Conservation (phyloP, 2,888 invertebrate species). For the Nycteola revayana region DNA sequence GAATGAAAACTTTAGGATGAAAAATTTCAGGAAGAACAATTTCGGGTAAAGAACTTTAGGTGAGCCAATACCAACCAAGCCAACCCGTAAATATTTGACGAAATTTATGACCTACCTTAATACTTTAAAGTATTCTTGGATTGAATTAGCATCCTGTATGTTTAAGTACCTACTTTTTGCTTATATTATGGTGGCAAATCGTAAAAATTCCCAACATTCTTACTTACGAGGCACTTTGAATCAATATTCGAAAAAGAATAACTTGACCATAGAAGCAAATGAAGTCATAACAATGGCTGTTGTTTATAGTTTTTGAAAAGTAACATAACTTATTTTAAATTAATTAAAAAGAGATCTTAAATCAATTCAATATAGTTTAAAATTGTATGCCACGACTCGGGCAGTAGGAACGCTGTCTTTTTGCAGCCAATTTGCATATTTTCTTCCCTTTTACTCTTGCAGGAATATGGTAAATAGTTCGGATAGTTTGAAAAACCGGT, state of each 20-base stretch:
- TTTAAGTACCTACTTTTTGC: conserved; percentile 21
- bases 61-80: too few species aligned
- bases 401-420: conserved; percentile 25
- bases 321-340: conserved; percentile 23
- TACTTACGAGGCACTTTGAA: conserved; percentile 71
- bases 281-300: conserved; percentile 75
- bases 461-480: conserved; percentile 42
- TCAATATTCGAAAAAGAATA: conserved; percentile 72
- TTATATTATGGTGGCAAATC: conserved; percentile 54
- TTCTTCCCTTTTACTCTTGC: conserved; percentile 55
- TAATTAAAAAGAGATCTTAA: conserved; percentile 15
- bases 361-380: neutral
- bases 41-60: too few species aligned
- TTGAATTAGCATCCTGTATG: too few species aligned
- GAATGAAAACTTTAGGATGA: too few species aligned
- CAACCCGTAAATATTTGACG: too few species aligned
- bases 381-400: conserved; percentile 1
- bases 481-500: conserved; percentile 24
- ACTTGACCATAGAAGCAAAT: conserved; percentile 61
- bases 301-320: conserved; percentile 21
- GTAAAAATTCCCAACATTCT: conserved; percentile 73
- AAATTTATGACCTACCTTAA: too few species aligned
- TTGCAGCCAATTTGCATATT: conserved; percentile 59
- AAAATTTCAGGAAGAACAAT: too few species aligned
- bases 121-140: too few species aligned